Evolutionary conservation across 2,797 vertebrate species (phyloP).

Genomic region (Urophycis tenuis): DNA sequence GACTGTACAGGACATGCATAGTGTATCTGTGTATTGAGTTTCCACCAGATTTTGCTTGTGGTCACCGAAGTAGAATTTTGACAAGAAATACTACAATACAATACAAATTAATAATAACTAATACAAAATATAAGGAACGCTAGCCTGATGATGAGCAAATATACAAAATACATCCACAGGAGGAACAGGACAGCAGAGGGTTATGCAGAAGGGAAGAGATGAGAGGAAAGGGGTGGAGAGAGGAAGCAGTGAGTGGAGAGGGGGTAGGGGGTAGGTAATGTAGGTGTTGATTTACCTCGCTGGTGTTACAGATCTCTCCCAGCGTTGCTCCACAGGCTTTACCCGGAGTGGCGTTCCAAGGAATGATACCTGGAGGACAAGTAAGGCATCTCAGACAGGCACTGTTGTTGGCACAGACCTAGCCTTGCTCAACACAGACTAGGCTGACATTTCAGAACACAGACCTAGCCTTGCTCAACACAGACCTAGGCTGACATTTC

Average conservation of each 20-base stretch:
- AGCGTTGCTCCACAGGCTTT: slow-evolving; percentile 87
- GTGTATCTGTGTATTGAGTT: too few relatives aligned
- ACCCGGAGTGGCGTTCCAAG: slow-evolving; percentile 89
- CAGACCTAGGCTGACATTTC: too few relatives aligned
- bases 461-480: not conserved
- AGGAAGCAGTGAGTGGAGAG: too few relatives aligned
- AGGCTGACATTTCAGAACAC: too few relatives aligned
- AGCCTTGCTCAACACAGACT: not conserved
- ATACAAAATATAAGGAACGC: too few relatives aligned
- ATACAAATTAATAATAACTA: too few relatives aligned
- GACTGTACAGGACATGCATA: too few relatives aligned
- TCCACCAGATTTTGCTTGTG: too few relatives aligned
- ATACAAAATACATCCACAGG: not conserved
- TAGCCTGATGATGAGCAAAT: too few relatives aligned
- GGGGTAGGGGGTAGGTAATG: not conserved
- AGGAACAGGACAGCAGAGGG: not conserved
- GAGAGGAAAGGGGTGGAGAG: too few relatives aligned
- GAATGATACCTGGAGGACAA: slow-evolving; percentile 80
- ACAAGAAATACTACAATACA: too few relatives aligned
- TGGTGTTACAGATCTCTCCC: slow-evolving; percentile 90
- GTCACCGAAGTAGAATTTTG: too few relatives aligned
- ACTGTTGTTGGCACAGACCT: not conserved
- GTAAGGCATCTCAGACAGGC: not conserved
- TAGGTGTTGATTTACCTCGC: slow-evolving; percentile 76
- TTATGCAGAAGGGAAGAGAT: not conserved